These are phyloP conservation scores for Lemur catta DNA, from an alignment of 2,797 vertebrate genomes.

Conservation along the genomic window DNA sequence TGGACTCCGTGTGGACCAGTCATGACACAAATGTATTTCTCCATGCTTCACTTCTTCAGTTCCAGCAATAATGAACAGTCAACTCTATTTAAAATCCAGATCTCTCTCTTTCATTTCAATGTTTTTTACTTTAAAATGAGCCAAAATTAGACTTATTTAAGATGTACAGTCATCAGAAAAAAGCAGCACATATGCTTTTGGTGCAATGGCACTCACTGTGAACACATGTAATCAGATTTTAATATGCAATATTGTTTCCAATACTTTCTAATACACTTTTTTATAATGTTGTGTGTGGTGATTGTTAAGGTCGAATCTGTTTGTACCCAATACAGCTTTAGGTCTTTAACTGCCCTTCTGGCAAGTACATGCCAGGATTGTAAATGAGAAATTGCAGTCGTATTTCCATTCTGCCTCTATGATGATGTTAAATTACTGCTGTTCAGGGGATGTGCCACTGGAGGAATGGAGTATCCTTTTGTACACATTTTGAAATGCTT, in stretches of 20 bases:
- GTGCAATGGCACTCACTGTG: neutral
- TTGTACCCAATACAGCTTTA: neutral
- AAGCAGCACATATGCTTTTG: neutral
- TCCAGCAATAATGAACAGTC: neutral
- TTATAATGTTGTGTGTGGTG: neutral
- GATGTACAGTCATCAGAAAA: neutral
- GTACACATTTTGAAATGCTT: conserved; percentile 34
- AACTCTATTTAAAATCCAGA: neutral
- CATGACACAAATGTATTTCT: neutral
- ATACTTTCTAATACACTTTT: conserved; percentile 40
- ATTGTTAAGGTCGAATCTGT: neutral
- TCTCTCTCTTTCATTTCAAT: neutral
- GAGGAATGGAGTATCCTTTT: neutral
- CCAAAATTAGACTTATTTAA: conserved; percentile 39
- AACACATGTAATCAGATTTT: neutral
- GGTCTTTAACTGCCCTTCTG: neutral
- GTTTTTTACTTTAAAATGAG: conserved; percentile 12
- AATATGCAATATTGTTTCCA: conserved; percentile 11
- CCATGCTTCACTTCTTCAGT: neutral
- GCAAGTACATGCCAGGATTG: neutral
- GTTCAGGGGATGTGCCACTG: neutral
- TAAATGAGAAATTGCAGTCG: neutral
- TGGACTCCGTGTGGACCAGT: neutral
- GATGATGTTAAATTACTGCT: conserved; percentile 29
- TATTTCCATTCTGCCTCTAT: neutral